Evolutionary conservation across 2,113 vertebrate species (phyloP).

Genomic region (Dicaeum eximium): DNA sequence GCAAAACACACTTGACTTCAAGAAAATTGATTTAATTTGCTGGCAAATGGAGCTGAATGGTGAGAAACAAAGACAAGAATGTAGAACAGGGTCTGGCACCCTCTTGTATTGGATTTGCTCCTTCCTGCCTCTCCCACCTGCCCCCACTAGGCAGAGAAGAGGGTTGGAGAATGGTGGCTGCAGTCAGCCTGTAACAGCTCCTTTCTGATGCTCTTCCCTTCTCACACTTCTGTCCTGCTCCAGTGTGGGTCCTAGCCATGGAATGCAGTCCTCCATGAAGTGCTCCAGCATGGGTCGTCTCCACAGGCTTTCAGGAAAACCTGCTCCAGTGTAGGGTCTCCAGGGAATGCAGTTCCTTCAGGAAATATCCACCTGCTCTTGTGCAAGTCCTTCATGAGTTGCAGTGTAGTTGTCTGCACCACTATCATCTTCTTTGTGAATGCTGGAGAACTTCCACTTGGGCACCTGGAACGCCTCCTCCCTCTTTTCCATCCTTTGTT

Average conservation of each 20-base stretch:
- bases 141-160: rapidly evolving
- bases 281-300: not conserved
- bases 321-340: not conserved
- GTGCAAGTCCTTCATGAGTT: not conserved
- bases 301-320: not conserved
- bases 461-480: not conserved
- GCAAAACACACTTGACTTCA: not conserved
- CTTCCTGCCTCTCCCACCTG: not conserved
- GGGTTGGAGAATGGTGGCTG: not conserved
- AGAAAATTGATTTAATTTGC: not conserved
- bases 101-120: not conserved
- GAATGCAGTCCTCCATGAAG: not conserved
- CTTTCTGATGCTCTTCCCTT: not conserved
- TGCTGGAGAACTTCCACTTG: not conserved
- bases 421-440: not conserved
- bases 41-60: not conserved
- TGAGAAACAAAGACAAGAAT: not conserved
- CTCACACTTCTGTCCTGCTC: not conserved
- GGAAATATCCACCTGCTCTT: not conserved
- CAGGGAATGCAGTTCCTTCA: not conserved
- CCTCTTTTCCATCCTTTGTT: not conserved
- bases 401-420: rapidly evolving
- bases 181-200: not conserved
- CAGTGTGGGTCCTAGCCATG: not conserved
- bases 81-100: not conserved